Conservation (phyloP, 2,113 vertebrate species). For the Fregetta grallaria region DNA sequence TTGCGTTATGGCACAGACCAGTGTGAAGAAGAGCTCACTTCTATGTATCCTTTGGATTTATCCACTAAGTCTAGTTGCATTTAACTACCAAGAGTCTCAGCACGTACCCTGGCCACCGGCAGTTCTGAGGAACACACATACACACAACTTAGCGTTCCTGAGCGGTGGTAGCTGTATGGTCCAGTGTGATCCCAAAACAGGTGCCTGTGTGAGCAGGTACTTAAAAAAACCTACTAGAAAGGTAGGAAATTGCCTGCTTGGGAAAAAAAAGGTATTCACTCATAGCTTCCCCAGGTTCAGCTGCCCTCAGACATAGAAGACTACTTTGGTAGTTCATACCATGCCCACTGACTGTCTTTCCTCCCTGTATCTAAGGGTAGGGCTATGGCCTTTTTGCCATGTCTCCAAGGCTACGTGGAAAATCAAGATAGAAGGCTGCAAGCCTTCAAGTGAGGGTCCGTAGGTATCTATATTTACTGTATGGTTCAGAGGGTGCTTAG, state of each 20-base stretch:
- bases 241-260: not conserved
- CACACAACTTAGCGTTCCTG: not conserved
- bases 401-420: rapidly evolving
- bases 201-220: not conserved
- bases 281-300: not conserved
- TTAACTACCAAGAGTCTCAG: not conserved
- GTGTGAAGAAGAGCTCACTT: not conserved
- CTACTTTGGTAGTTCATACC: not conserved
- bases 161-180: not conserved
- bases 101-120: rapidly evolving
- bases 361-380: not conserved
- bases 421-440: not conserved
- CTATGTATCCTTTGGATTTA: not conserved
- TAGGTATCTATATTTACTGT: not conserved
- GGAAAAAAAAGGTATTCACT: not conserved
- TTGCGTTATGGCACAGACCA: not conserved
- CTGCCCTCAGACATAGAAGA: not conserved
- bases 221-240: not conserved
- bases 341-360: not conserved
- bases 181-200: not conserved
- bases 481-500: not conserved
- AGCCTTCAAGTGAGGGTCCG: not conserved
- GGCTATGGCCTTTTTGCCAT: not conserved
- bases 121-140: not conserved
- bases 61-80: not conserved